Evolutionary conservation across 92 coral and sea anemone genomes (phyloP).

Genomic region (Anthopleura xanthogrammica): DNA sequence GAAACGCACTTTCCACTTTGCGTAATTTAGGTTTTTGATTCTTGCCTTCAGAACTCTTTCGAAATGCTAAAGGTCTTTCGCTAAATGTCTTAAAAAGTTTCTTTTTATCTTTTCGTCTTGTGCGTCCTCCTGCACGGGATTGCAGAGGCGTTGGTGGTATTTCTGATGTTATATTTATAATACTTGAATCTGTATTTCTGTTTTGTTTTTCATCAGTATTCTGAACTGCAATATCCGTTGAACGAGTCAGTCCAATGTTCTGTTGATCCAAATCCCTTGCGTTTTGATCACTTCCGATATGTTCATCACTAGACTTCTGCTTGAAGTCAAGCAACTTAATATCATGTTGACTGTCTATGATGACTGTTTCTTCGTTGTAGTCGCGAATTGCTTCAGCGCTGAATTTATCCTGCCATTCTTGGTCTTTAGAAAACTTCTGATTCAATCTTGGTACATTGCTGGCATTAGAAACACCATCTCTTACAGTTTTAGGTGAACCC

Average conservation of each 20-base stretch:
- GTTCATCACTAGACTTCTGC: background rate
- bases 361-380: background rate
- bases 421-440: background rate
- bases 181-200: background rate
- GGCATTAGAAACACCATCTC: background rate
- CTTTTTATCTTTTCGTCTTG: background rate
- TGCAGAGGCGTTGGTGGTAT: background rate
- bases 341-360: background rate
- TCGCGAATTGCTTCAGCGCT: slow-evolving; percentile 13
- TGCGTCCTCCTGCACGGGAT: background rate
- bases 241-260: no score
- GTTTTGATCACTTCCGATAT: background rate
- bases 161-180: background rate
- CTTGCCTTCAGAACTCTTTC: background rate
- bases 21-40: background rate
- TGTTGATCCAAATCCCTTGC: no score
- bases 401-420: background rate
- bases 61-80: background rate
- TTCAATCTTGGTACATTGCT: background rate
- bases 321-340: slow-evolving; percentile 1
- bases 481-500: background rate
- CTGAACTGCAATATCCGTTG: background rate
- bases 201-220: background rate
- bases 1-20: background rate
- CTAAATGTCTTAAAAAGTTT: background rate